These are phyloP conservation scores for Listronotus oregonensis DNA, from an alignment of 1,140 invertebrate genomes.

Conservation along the genomic window DNA sequence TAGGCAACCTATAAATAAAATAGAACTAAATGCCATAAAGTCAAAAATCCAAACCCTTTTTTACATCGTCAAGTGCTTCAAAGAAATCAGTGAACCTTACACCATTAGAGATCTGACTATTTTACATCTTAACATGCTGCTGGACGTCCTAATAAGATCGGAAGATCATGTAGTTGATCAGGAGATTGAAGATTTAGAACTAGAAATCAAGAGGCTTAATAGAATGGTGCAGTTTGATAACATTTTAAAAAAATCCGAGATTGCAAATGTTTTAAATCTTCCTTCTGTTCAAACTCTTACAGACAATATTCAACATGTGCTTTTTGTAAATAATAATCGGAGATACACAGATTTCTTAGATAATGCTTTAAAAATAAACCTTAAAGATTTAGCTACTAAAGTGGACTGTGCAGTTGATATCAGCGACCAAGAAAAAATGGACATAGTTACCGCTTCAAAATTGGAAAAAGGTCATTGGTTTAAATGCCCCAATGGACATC, in stretches of 20 bases:
- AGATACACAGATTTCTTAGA: constrained; percentile 29
- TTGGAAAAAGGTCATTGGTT: constrained; percentile 71
- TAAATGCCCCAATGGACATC: constrained; percentile 76
- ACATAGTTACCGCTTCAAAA: constrained; percentile 67
- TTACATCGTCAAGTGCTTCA: constrained; percentile 11
- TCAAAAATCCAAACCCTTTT: constrained; percentile 39
- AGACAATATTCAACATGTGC: constrained; percentile 7
- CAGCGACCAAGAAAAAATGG: constrained; percentile 60
- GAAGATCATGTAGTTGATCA: constrained; percentile 55
- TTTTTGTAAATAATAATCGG: constrained; percentile 1
- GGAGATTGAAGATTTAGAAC: constrained; percentile 48
- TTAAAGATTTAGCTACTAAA: constrained; percentile 35
- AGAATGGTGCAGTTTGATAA: constrained; percentile 38
- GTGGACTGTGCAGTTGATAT: constrained; percentile 45
- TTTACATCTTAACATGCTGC: constrained; percentile 26
- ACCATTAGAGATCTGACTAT: neutral
- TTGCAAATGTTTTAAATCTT: constrained; percentile 3
- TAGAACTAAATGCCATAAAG: constrained; percentile 35
- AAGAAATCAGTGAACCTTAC: neutral
- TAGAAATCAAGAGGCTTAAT: constrained; percentile 46
- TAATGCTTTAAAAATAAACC: constrained; percentile 24
- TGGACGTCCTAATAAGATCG: constrained; percentile 49
- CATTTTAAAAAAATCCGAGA: constrained; percentile 17
- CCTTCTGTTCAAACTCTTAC: neutral
- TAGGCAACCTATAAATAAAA: constrained; percentile 38